Evolutionary conservation across 2,888 invertebrate species (phyloP).

Genomic region (Lasioglossum zephyrum): DNA sequence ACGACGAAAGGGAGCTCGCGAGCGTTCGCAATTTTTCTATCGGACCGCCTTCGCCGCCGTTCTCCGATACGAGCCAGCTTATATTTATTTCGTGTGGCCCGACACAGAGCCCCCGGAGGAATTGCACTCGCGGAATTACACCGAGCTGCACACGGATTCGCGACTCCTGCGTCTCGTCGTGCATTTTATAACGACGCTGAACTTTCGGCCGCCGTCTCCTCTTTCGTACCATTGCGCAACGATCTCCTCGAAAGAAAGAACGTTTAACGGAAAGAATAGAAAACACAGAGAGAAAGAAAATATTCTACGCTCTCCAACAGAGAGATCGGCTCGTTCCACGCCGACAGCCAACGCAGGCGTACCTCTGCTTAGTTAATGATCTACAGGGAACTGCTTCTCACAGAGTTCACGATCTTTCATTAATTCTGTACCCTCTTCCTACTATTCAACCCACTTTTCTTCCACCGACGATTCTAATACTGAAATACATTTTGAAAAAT

Average conservation of each 20-base stretch:
- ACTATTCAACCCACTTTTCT: not conserved
- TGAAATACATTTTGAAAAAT: too few species aligned
- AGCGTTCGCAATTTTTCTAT: conserved; percentile 60
- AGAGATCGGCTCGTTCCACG: not conserved
- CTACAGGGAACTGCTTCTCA: not conserved
- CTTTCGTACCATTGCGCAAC: not conserved
- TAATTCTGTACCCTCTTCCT: not conserved
- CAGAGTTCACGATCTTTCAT: not conserved
- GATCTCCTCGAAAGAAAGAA: not conserved
- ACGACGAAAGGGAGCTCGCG: conserved; percentile 47
- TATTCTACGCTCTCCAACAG: not conserved
- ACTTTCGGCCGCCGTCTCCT: not conserved
- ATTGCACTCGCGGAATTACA: conserved; percentile 3
- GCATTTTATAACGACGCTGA: not conserved
- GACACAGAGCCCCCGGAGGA: conserved; percentile 1
- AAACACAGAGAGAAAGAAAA: not conserved
- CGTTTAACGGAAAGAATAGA: not conserved
- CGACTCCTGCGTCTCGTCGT: not conserved
- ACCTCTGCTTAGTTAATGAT: not conserved
- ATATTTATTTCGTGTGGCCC: conserved; percentile 42
- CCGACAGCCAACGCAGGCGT: not conserved
- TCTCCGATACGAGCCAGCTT: conserved; percentile 36
- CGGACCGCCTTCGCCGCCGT: conserved; percentile 24
- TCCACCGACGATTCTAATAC: not conserved
- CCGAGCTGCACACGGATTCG: not conserved